These are phyloP conservation scores for Ernsta delagoae DNA, from an alignment of 2,888 invertebrate species.

Conservation along the genomic window DNA sequence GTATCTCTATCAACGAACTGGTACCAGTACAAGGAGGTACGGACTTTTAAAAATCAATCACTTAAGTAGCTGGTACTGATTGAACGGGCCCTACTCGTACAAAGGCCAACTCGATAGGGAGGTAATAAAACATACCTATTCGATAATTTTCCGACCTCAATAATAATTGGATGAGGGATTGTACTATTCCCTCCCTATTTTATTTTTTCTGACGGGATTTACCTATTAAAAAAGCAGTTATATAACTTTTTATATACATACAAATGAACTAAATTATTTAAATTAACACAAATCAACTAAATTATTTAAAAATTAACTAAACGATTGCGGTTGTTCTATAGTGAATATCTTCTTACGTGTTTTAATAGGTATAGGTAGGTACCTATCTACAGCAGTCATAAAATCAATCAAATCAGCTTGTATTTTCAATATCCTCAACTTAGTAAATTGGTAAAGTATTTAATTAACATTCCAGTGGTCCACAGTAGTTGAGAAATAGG, in stretches of 20 bases:
- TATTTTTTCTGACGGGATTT: no score
- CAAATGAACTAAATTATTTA: no score
- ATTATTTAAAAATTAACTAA: no score
- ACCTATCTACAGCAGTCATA: no score
- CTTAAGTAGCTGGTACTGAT: conserved; percentile 80
- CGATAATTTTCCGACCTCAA: conserved; percentile 23
- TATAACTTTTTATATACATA: no score
- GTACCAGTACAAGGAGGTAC: conserved; percentile 53
- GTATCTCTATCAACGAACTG: conserved; percentile 34
- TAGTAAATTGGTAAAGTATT: not conserved
- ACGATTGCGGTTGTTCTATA: no score
- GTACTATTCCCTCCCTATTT: not conserved
- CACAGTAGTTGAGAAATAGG: not conserved
- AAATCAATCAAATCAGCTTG: no score
- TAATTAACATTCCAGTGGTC: conserved; percentile 3
- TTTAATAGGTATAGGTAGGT: no score
- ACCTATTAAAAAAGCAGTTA: no score
- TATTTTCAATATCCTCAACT: not conserved
- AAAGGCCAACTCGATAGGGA: conserved; percentile 43
- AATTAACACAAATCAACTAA: no score
- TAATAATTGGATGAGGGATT: not conserved
- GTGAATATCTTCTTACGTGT: no score
- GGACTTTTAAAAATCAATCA: conserved; percentile 78
- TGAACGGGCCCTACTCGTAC: conserved; percentile 70
- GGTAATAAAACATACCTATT: conserved; percentile 7